Evolutionary conservation across 1,140 invertebrate species (phyloP).

Genomic region (Eulimnadia texana): DNA sequence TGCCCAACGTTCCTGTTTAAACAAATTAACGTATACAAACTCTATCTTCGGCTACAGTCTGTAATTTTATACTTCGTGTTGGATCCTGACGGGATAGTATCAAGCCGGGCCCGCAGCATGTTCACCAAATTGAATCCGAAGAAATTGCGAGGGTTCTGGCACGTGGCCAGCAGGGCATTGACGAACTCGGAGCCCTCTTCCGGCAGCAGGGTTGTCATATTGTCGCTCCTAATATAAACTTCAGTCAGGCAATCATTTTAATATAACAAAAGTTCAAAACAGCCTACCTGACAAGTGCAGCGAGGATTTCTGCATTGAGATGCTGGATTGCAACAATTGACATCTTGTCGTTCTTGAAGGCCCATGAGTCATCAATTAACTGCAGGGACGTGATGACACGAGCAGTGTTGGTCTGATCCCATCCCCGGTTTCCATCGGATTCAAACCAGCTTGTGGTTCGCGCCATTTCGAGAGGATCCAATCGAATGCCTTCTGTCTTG

Average conservation of each 20-base stretch:
- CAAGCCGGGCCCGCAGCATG: constrained; percentile 11
- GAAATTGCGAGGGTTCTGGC: constrained; percentile 15
- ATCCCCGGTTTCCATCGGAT: not conserved
- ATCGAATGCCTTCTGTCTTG: constrained; percentile 9
- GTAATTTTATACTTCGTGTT: constrained; percentile 8
- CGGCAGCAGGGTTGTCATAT: constrained; percentile 6
- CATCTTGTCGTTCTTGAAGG: constrained; percentile 9
- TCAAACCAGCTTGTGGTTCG: not conserved
- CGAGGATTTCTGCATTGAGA: constrained; percentile 12
- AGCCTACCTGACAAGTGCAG: constrained; percentile 4
- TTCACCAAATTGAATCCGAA: constrained; percentile 12
- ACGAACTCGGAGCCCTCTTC: constrained; percentile 14
- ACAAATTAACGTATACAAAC: not conserved
- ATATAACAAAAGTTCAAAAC: not conserved
- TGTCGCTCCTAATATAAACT: constrained; percentile 9
- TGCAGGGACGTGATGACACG: constrained; percentile 14
- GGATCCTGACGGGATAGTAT: constrained; percentile 14
- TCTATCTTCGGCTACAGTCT: not conserved
- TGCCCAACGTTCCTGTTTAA: constrained; percentile 12
- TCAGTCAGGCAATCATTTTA: not conserved
- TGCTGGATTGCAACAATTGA: not conserved
- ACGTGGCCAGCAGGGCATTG: constrained; percentile 13
- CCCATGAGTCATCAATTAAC: constrained; percentile 12
- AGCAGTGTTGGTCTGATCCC: constrained; percentile 5
- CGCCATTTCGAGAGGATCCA: constrained; percentile 7